Conservation (phyloP, 2,888 invertebrate species). For the Standfussiana lucernea region DNA sequence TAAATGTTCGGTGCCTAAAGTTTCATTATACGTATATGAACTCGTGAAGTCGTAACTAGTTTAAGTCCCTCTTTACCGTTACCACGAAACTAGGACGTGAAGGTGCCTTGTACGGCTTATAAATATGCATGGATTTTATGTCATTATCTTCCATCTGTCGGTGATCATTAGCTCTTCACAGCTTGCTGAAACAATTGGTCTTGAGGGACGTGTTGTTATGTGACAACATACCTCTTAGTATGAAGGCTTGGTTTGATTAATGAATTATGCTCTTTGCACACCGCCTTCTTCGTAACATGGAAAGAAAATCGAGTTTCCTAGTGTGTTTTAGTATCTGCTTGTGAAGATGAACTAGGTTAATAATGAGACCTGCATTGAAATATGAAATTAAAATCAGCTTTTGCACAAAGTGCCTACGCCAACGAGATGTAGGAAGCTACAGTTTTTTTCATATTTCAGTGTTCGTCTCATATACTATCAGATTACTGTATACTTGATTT, state of each 20-base stretch:
- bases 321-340: neutral
- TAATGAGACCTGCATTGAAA: neutral
- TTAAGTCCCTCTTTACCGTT: conserved; percentile 54
- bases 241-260: conserved; percentile 13
- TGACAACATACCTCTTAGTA: neutral
- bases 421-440: neutral
- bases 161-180: conserved; percentile 20
- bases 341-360: neutral
- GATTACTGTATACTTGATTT: neutral
- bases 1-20: conserved; percentile 55
- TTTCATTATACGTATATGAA: conserved; percentile 53
- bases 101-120: conserved; percentile 28
- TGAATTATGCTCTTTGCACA: neutral
- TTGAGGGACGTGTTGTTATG: conserved; percentile 15
- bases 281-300: neutral
- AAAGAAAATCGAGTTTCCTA: neutral
- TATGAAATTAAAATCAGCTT: neutral
- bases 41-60: conserved; percentile 60
- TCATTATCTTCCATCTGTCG: conserved; percentile 44
- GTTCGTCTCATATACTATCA: neutral
- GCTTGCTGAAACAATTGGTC: conserved; percentile 11
- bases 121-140: conserved; percentile 55
- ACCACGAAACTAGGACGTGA: conserved; percentile 43
- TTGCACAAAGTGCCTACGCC: neutral
- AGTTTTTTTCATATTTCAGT: neutral